Percentiles rank a stretch among this genome's conserved stretches.
Conservation (phyloP, 2,797 vertebrate genomes). For the Potorous gilbertii region DNA sequence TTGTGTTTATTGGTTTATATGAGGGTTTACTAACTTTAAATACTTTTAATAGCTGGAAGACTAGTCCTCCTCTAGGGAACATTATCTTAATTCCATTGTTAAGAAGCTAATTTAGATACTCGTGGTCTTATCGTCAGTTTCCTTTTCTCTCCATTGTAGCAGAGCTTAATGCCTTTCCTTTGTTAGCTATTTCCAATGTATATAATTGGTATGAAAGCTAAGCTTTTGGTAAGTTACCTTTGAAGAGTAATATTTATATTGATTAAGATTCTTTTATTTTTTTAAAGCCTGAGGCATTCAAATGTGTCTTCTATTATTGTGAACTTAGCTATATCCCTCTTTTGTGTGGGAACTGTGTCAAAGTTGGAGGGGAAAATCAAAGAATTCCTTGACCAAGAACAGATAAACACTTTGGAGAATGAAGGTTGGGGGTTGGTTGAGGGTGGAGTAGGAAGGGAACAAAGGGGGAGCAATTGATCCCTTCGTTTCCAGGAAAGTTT, state of each 20-base stretch:
- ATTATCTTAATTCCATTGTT: conserved; percentile 42
- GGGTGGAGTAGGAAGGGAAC: conserved; percentile 1
- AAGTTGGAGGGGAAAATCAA: conserved; percentile 48
- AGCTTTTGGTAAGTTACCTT: conserved; percentile 48
- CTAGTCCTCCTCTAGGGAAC: background rate
- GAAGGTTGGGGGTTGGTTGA: conserved; percentile 10
- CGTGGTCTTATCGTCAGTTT: conserved; percentile 7
- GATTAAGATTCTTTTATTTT: conserved; percentile 47
- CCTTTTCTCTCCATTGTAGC: conserved; percentile 34
- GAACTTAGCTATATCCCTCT: conserved; percentile 35
- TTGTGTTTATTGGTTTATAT: conserved; percentile 52
- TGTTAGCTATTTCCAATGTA: conserved; percentile 27
- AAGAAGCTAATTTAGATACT: conserved; percentile 32
- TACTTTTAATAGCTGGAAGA: background rate
- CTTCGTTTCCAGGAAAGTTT: background rate
- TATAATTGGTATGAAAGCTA: conserved; percentile 52
- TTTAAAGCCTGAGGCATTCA: conserved; percentile 53
- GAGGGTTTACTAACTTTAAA: background rate
- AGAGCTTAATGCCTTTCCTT: conserved; percentile 49
- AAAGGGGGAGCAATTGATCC: background rate
- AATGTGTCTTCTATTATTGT: conserved; percentile 44
- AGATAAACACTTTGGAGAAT: conserved; percentile 43
- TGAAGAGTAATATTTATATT: conserved; percentile 58
- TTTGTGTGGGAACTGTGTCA: conserved; percentile 52
- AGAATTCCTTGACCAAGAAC: conserved; percentile 42